phyloP scores from a whole-genome alignment of 2,888 invertebrate genomes.

The Boloria selene region DNA sequence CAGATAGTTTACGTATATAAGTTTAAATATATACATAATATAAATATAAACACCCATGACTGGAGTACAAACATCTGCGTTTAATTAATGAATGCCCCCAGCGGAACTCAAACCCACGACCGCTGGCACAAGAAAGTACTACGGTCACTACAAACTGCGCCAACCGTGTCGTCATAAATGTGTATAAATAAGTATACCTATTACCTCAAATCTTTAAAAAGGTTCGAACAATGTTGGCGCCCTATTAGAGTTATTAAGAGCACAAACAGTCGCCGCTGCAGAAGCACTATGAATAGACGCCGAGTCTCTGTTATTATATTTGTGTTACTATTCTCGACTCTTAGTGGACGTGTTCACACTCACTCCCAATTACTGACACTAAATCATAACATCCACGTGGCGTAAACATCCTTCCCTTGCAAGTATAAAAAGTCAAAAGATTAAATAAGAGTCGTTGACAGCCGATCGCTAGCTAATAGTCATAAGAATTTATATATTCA shows the following conservation, averaged over 20 bases:
- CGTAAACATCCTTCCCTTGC: constrained; percentile 74
- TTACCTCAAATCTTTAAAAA: neutral
- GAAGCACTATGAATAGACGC: constrained; percentile 63
- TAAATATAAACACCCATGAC: too few relatives aligned
- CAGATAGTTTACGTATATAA: too few relatives aligned
- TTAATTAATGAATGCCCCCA: too few relatives aligned
- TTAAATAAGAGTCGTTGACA: constrained; percentile 74
- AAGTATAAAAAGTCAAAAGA: constrained; percentile 64
- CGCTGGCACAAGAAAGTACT: too few relatives aligned
- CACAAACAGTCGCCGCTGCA: constrained; percentile 57
- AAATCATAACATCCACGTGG: constrained; percentile 77
- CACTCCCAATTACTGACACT: constrained; percentile 77
- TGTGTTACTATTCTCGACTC: constrained; percentile 70
- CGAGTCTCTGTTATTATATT: constrained; percentile 76
- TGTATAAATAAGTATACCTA: neutral
- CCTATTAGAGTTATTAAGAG: constrained; percentile 59
- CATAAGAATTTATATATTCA: constrained; percentile 68
- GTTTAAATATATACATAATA: too few relatives aligned
- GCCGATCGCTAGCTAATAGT: constrained; percentile 74
- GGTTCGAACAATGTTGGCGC: constrained; percentile 44
- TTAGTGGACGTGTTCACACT: constrained; percentile 79
- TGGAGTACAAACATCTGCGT: too few relatives aligned
- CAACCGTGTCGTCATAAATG: too few relatives aligned
- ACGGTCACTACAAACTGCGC: too few relatives aligned
- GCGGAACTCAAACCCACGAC: too few relatives aligned